Percentiles rank a stretch among this genome's conserved stretches.
Conservation (phyloP, 2,113 vertebrate species). For the Mesoclemmys tuberculata region DNA sequence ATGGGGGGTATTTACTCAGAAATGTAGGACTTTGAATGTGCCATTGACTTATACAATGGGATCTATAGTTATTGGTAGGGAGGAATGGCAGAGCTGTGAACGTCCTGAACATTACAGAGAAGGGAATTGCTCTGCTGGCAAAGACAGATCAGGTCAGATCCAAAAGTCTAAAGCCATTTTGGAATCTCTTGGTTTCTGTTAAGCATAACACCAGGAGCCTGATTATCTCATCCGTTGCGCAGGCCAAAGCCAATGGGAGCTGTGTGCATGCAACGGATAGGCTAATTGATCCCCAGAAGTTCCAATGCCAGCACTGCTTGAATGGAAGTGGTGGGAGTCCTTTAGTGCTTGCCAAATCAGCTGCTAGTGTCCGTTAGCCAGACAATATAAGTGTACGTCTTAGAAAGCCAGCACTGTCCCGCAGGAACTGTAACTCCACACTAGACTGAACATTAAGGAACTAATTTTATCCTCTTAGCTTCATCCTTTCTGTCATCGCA, state of each 20-base stretch:
- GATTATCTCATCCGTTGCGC: not conserved
- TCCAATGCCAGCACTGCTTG: not conserved
- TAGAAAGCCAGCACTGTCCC: conserved; percentile 12
- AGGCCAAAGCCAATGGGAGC: not conserved
- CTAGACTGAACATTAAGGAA: not conserved
- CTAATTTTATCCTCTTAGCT: conserved; percentile 60
- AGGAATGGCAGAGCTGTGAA: not conserved
- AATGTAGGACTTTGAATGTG: not conserved
- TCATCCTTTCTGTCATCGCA: conserved; percentile 23
- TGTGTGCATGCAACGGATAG: not conserved
- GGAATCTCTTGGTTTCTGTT: not conserved
- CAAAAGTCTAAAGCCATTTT: not conserved
- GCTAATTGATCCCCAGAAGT: fast-evolving
- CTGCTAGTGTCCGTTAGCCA: not conserved
- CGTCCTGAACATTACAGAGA: not conserved
- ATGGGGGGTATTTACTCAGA: not conserved
- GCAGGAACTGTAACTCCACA: conserved; percentile 44
- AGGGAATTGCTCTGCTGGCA: not conserved
- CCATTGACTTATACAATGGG: not conserved
- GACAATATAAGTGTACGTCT: not conserved
- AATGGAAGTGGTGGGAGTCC: fast-evolving
- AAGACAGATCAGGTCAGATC: not conserved
- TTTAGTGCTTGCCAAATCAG: not conserved
- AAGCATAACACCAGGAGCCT: fast-evolving
- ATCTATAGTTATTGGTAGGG: not conserved